Conservation (phyloP, 2,113 vertebrate species). For the Pachyramphus minor region DNA sequence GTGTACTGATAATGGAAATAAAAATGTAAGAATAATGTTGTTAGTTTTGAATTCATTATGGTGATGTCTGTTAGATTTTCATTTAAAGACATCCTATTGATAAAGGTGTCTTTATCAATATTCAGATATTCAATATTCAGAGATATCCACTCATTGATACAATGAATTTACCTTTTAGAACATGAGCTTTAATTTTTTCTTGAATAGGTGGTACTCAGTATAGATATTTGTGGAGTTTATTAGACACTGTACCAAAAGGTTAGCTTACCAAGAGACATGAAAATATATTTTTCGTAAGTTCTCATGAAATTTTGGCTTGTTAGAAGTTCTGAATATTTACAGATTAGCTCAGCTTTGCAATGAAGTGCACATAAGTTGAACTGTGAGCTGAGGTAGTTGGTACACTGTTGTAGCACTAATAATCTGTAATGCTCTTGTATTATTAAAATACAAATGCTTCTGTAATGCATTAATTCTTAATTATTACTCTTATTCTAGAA, state of each 20-base stretch:
- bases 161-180: conserved; percentile 17
- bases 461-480: neutral
- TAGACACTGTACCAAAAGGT: neutral
- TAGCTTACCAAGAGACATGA: neutral
- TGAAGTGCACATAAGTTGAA: neutral
- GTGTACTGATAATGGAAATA: conserved; percentile 17
- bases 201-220: neutral
- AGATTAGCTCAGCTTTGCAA: neutral
- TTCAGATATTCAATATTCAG: too few species aligned
- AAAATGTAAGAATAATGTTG: neutral
- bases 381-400: neutral
- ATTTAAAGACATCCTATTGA: neutral
- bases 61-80: neutral
- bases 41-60: neutral
- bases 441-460: neutral
- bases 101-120: neutral
- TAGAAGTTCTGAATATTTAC: neutral
- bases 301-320: neutral
- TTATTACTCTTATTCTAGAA: neutral
- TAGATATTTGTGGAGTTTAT: conserved; percentile 12
- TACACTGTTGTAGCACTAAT: neutral
- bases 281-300: neutral
- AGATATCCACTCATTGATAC: neutral
- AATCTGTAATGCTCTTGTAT: neutral
- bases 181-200: neutral